phyloP scores from a whole-genome alignment of 1,140 invertebrate species.

The Caenorhabditis latens region DNA sequence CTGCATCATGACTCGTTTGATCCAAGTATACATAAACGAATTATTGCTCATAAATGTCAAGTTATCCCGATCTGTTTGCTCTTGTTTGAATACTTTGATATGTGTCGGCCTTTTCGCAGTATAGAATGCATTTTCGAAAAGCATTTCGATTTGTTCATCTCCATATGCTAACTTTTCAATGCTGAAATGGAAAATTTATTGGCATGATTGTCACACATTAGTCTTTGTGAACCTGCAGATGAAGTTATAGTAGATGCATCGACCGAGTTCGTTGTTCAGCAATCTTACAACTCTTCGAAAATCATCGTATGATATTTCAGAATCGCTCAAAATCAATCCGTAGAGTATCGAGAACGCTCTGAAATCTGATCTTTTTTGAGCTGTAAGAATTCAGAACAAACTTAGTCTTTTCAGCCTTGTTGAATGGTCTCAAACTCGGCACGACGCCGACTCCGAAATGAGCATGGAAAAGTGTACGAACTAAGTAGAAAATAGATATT shows the following conservation, averaged over 20 bases:
- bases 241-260: background rate
- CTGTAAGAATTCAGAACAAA: background rate
- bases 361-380: background rate
- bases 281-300: background rate
- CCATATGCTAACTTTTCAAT: background rate
- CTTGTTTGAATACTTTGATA: background rate
- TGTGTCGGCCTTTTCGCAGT: background rate
- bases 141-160: constrained; percentile 9
- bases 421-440: constrained; percentile 5
- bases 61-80: background rate
- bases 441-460: background rate
- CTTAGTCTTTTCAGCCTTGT: constrained; percentile 2
- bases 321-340: background rate
- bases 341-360: constrained; percentile 8
- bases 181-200: background rate
- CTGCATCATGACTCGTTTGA: constrained; percentile 18
- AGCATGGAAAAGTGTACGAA: constrained; percentile 16
- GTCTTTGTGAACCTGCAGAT: background rate
- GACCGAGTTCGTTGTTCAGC: background rate
- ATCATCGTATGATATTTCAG: constrained; percentile 6
- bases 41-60: constrained; percentile 1
- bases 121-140: constrained; percentile 11
- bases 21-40: constrained; percentile 22
- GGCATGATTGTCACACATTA: too few species aligned
- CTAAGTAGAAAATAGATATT: constrained; percentile 12